A percentile compares a stretch with the other conserved stretches of the same genome.
Evolutionary conservation across 1,140 invertebrate species (phyloP).

Genomic region (Elymnias hypermnestra): DNA sequence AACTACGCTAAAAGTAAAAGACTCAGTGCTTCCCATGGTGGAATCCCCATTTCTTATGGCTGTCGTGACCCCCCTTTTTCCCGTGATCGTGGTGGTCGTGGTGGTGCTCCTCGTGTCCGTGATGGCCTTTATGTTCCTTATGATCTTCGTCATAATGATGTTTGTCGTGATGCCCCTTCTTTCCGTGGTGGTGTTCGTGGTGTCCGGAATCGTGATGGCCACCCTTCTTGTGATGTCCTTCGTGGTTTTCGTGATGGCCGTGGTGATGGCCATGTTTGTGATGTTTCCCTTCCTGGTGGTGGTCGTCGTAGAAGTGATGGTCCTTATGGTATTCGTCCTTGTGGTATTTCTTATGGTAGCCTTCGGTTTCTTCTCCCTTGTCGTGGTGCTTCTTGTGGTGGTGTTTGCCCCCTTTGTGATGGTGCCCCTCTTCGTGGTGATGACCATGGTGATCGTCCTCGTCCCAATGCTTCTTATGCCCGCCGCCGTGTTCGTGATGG

Average conservation of each 20-base stretch:
- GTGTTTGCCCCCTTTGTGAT: constrained; percentile 79
- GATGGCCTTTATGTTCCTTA: constrained; percentile 81
- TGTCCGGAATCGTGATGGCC: constrained; percentile 79
- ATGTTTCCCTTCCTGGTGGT: constrained; percentile 79
- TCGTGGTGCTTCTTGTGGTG: constrained; percentile 79
- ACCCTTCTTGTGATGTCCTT: constrained; percentile 78
- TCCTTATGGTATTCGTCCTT: constrained; percentile 84
- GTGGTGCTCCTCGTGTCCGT: constrained; percentile 81
- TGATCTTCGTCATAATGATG: constrained; percentile 76
- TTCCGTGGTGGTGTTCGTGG: constrained; percentile 78
- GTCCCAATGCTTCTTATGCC: constrained; percentile 82
- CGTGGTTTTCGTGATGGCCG: constrained; percentile 75
- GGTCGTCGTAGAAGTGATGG: constrained; percentile 81
- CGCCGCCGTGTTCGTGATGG: constrained; percentile 79
- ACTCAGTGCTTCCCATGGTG: constrained; percentile 67
- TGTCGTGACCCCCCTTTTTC: constrained; percentile 81
- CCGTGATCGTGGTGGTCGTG: constrained; percentile 79
- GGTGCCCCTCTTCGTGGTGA: constrained; percentile 80
- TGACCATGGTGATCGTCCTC: constrained; percentile 81
- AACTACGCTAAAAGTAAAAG: constrained; percentile 30
- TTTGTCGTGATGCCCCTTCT: constrained; percentile 79
- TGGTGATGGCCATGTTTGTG: constrained; percentile 79
- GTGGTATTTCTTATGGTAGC: constrained; percentile 81
- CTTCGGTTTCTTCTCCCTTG: constrained; percentile 79
- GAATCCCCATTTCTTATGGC: constrained; percentile 81